Conservation (phyloP, 2,113 vertebrate genomes). For the Anser brachyrhynchus region DNA sequence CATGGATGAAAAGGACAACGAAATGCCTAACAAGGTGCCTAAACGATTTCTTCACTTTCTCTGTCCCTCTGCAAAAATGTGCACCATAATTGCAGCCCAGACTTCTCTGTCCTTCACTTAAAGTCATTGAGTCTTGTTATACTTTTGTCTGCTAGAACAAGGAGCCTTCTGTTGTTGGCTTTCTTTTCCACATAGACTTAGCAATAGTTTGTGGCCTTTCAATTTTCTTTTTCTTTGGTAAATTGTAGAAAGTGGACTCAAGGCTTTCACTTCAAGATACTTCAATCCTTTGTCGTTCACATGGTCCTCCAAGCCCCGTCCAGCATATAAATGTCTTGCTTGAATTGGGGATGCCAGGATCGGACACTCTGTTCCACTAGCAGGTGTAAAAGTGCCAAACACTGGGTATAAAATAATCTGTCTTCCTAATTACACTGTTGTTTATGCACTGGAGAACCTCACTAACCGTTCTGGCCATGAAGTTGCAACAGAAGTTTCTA, state of each 20-base stretch:
- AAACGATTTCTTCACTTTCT: neutral
- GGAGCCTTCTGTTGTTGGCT: constrained; percentile 48
- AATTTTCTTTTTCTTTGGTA: constrained; percentile 17
- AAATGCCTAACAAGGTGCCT: neutral
- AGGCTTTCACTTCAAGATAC: constrained; percentile 31
- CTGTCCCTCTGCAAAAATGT: neutral
- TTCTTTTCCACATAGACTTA: neutral
- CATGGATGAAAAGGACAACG: neutral
- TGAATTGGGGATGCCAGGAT: neutral
- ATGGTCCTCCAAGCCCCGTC: neutral
- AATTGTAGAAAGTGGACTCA: neutral
- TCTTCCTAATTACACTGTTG: neutral
- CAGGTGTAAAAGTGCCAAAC: constrained; percentile 31
- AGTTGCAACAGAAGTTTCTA: neutral
- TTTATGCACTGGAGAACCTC: neutral
- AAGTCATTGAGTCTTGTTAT: neutral
- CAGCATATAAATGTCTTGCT: neutral
- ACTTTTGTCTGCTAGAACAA: constrained; percentile 48
- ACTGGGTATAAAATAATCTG: neutral
- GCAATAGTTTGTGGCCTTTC: constrained; percentile 20
- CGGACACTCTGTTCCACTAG: neutral
- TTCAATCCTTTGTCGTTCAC: constrained; percentile 20
- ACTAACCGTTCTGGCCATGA: neutral
- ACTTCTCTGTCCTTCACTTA: neutral
- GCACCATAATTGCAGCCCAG: neutral